These are phyloP conservation scores for Recurvirostra avosetta DNA, from an alignment of 2,113 vertebrate species.

Conservation along the genomic window DNA sequence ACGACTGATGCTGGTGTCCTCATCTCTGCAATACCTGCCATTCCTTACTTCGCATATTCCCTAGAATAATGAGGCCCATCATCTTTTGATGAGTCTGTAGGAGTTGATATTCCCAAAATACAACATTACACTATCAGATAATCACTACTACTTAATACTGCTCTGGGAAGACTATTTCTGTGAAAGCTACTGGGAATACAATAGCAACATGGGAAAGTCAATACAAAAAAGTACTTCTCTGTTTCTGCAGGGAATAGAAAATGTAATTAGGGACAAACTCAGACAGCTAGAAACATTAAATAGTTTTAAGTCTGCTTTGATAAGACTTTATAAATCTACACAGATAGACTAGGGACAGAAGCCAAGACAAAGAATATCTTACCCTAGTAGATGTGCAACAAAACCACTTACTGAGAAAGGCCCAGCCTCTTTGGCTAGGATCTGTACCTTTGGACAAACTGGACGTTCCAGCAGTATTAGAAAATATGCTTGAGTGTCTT, in stretches of 20 bases:
- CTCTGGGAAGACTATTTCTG: slow-evolving; percentile 3
- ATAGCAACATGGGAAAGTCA: not conserved
- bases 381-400: not conserved
- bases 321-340: not conserved
- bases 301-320: not conserved
- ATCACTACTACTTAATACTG: slow-evolving; percentile 12
- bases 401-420: not conserved
- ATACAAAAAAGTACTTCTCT: not conserved
- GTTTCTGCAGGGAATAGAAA: not conserved
- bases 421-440: not conserved
- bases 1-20: not conserved
- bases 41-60: not conserved
- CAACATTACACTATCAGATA: slow-evolving; percentile 19
- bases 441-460: not conserved
- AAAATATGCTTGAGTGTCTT: not conserved
- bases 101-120: slow-evolving; percentile 53
- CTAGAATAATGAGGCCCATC: slow-evolving; percentile 34
- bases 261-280: not conserved
- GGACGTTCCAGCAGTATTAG: not conserved
- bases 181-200: slow-evolving; percentile 4
- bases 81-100: slow-evolving; percentile 43
- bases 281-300: not conserved
- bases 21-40: not conserved
- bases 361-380: not conserved
- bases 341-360: not conserved